Evolutionary conservation across 2,888 invertebrate genomes (phyloP).

Genomic region (Xestoiulus laeticollis): DNA sequence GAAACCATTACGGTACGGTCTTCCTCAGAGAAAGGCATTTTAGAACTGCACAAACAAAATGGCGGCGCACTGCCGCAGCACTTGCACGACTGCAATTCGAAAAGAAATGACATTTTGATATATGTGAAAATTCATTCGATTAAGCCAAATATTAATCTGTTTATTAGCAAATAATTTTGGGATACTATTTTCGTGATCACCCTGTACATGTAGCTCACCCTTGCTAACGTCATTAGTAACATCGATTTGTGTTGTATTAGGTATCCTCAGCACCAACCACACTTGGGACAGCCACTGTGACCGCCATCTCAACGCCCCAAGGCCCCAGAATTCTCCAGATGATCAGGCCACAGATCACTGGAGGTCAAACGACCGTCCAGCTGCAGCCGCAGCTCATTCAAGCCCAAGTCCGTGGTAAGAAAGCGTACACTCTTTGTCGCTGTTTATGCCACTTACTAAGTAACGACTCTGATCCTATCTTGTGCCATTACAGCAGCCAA

Average conservation of each 20-base stretch:
- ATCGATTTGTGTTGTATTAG: not conserved
- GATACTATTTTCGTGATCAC: too few species aligned
- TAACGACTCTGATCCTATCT: not conserved
- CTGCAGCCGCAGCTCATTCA: constrained; percentile 56
- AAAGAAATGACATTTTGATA: too few species aligned
- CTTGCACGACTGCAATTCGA: too few species aligned
- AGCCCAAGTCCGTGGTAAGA: constrained; percentile 54
- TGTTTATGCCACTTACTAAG: not conserved
- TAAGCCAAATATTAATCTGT: too few species aligned
- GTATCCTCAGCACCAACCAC: constrained; percentile 5
- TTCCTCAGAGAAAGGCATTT: too few species aligned
- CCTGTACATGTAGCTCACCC: too few species aligned
- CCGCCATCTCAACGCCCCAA: constrained; percentile 56
- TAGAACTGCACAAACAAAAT: too few species aligned
- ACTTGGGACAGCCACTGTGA: constrained; percentile 53
- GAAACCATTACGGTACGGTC: too few species aligned
- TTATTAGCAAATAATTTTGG: too few species aligned
- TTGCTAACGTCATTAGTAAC: not conserved
- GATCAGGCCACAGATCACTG: constrained; percentile 57
- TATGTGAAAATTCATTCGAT: too few species aligned
- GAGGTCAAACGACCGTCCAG: constrained; percentile 49
- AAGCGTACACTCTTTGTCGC: too few species aligned
- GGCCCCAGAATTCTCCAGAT: constrained; percentile 58
- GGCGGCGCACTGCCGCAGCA: too few species aligned
- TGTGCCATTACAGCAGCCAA: constrained; percentile 21